Base-by-base conservation (phyloP, 2,113 vertebrate species). In the Centropristis striata region DNA sequence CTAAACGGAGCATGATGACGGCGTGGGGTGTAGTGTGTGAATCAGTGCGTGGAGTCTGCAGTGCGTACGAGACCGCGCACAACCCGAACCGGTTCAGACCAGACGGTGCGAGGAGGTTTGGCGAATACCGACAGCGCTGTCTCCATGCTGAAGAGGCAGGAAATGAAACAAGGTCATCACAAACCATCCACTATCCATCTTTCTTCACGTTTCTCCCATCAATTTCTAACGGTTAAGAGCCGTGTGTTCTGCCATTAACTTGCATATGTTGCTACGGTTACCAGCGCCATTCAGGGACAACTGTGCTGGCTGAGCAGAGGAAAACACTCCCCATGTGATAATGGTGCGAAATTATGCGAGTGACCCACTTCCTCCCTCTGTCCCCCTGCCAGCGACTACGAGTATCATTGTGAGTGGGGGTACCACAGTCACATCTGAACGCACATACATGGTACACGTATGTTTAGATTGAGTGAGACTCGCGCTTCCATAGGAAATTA, bases 1-100 rank as follows among this genome's bases (percentile, higher is more conserved):
- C 27, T n/a, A 20, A 25, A 54, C 8, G 59, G 75, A 2, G 58
- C 21, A 25, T 16, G 16, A 44, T 14, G 71, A 60, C 87, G 64
- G 83, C 71, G 88, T 87, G 85, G 88, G 85, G 72, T 72, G 80
- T 49, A 80, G 25, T 61, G 69, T 73, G 78, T 67, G 71, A 85
- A 80, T 85, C 86, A 76, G 86, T 80, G 81, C 86, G 74, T 85
- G 86, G 75, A 80, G 85, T 70, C 85, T 87, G 88, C 85, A 81
- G 65, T 77, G 77, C 37, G 79, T 90, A 70, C 90, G 91, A 87
- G 90, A 81, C 85, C 93, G 93, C 93, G 80, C 90, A 81, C 88
- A 85, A 75, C 75, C 88, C 84, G 91, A 96, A 96, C 95, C 94
- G 94, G 95, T 96, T 96, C 92, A 95, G 94, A 95, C 95, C 94